phyloP scores from a whole-genome alignment of 1,140 invertebrate genomes.

The Octopus bimaculoides region DNA sequence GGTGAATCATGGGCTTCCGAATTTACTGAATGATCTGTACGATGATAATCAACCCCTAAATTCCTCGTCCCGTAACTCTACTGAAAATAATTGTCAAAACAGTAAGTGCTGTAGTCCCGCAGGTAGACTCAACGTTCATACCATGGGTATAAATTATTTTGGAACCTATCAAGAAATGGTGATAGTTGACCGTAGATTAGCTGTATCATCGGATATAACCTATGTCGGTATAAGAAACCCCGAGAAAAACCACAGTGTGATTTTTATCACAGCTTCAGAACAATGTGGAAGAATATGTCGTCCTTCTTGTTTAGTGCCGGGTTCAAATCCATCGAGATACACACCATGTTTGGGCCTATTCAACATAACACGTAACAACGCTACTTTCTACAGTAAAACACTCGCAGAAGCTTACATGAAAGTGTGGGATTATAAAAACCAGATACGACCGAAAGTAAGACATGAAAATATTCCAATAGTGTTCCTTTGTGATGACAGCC shows the following conservation, averaged over 20 bases:
- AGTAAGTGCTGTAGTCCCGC: not conserved
- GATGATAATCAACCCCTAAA: not conserved
- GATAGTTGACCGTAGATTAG: not conserved
- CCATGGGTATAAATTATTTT: not conserved
- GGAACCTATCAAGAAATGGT: not conserved
- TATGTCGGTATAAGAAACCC: not conserved
- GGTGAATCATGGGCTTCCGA: not conserved
- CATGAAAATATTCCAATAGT: not conserved
- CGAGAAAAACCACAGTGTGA: not conserved
- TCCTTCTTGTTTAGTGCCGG: not conserved
- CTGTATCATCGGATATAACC: not conserved
- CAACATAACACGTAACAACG: not conserved
- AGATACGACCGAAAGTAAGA: not conserved
- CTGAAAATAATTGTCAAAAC: not conserved
- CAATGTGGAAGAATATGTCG: not conserved
- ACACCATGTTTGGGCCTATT: conserved; percentile 21
- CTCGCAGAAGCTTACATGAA: conserved; percentile 20
- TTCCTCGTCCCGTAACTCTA: not conserved
- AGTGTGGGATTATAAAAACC: conserved; percentile 13
- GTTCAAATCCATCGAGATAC: not conserved
- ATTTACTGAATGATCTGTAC: not conserved
- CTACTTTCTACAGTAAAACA: conserved; percentile 23
- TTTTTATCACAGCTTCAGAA: not conserved
- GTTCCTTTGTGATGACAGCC: not conserved
- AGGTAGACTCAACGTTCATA: not conserved